phyloP scores from a whole-genome alignment of 2,888 invertebrate species.

The Lacanobia wlatinum region DNA sequence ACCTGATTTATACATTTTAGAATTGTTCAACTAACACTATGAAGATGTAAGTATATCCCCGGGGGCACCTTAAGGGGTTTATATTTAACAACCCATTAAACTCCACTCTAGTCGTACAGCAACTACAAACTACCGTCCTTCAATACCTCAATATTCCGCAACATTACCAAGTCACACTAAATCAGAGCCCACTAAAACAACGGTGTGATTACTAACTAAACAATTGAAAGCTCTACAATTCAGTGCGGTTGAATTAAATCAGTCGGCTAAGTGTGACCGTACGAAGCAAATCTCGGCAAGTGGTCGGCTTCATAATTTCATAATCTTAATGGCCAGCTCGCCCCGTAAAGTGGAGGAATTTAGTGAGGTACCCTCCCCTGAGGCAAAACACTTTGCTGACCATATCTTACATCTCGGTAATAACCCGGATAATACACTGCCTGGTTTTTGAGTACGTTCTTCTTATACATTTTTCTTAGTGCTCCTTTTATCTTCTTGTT shows the following conservation, averaged over 20 bases:
- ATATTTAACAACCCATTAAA: neutral
- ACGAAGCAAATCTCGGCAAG: slow-evolving; percentile 83
- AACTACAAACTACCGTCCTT: neutral
- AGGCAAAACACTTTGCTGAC: slow-evolving; percentile 83
- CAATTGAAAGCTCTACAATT: slow-evolving; percentile 54
- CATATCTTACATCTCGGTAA: slow-evolving; percentile 82
- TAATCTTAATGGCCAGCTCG: slow-evolving; percentile 86
- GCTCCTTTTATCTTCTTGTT: slow-evolving; percentile 52
- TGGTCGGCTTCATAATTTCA: slow-evolving; percentile 87
- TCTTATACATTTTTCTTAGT: slow-evolving; percentile 68
- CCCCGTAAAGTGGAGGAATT: slow-evolving; percentile 85
- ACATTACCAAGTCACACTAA: slow-evolving; percentile 12
- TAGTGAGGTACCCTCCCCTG: slow-evolving; percentile 81
- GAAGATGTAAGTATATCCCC: too few relatives aligned
- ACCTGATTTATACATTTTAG: neutral
- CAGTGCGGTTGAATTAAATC: slow-evolving; percentile 75
- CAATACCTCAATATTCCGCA: slow-evolving; percentile 8
- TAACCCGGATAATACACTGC: slow-evolving; percentile 78
- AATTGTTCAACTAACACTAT: neutral
- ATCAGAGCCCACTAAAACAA: slow-evolving; percentile 19
- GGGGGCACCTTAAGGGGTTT: neutral
- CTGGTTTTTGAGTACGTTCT: slow-evolving; percentile 72
- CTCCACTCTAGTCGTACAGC: neutral
- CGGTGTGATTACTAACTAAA: slow-evolving; percentile 37
- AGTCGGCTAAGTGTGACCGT: slow-evolving; percentile 71